Base-by-base conservation (phyloP, 2,888 invertebrate species). In the Ophion slaviceki region DNA sequence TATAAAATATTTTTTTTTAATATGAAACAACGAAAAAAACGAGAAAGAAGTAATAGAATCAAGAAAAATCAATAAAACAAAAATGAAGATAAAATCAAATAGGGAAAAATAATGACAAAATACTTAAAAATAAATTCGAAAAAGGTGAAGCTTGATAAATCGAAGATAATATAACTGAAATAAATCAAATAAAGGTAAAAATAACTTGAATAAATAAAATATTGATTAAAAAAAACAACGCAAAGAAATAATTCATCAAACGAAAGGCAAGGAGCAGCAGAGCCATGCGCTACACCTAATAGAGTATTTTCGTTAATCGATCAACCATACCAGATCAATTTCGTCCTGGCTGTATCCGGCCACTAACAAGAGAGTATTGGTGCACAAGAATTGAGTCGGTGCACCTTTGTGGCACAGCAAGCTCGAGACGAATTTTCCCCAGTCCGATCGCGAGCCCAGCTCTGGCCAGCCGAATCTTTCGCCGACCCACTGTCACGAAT, bases 381-480 rank as follows among this genome's bases (percentile, higher is more conserved):
- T 92, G 88, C 93, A 93, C 57, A 93, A 84, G 59, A 93, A 86
- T 78, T 92, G 91, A 4, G 91, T 91, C 10, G 90, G 89, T 3
- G 91, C 90, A 5, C 87, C 88, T 62, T 88, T 90, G 61, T 91
- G 91, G 57, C 93, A 93, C 17, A 93, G 87, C 5, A 93, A 85
- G 77, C 89, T 92, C n/a, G 91, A 90, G 2, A 93, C 89, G 57
- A 93, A 92, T 85, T 90, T 93, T n/a, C 88, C 91, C 93, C 93
- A 93, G 3, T 87, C 84, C 14, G 93, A 92, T 32, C 92, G 90
- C n/a, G 92, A 85, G 3, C 91, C 90, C 20, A 92, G 88, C 87
- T 93, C 93, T 1, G 93, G 93, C 87, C 93, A 93, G 6, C 93
- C 93, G 61, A 93, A 93, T 76, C 88, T 91, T 83, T 93, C 93